These are phyloP conservation scores for Gopherus evgoodei DNA, from an alignment of 2,113 vertebrate genomes.

Conservation along the genomic window DNA sequence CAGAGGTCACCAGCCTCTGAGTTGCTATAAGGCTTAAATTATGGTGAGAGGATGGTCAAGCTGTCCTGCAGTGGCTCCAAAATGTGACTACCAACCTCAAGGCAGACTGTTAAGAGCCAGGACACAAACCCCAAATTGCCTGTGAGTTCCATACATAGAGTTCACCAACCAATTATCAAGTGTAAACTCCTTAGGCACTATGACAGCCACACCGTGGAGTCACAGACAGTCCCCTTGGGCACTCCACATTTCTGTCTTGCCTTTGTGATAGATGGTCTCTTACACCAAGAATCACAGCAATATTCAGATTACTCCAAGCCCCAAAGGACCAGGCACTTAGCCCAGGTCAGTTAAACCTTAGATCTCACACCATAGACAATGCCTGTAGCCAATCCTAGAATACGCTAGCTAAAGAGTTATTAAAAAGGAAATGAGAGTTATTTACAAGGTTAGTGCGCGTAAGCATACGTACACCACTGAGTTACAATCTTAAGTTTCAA, in stretches of 20 bases:
- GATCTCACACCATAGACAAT: neutral
- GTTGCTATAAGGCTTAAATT: neutral
- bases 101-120: neutral
- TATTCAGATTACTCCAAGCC: neutral
- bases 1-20: neutral
- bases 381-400: neutral
- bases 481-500: neutral
- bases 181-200: neutral
- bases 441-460: neutral
- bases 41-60: neutral
- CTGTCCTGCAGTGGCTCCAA: neutral
- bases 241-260: neutral
- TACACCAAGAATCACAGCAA: neutral
- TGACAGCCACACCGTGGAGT: neutral
- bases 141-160: neutral
- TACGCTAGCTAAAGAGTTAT: neutral
- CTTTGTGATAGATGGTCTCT: neutral
- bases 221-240: neutral
- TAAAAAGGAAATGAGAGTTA: neutral
- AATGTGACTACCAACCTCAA: neutral
- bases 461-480: neutral
- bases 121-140: neutral
- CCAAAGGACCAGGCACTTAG: neutral
- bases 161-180: neutral
- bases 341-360: neutral